Evolutionary conservation across 2,888 invertebrate species (phyloP).

Genomic region (Agelastica alni): DNA sequence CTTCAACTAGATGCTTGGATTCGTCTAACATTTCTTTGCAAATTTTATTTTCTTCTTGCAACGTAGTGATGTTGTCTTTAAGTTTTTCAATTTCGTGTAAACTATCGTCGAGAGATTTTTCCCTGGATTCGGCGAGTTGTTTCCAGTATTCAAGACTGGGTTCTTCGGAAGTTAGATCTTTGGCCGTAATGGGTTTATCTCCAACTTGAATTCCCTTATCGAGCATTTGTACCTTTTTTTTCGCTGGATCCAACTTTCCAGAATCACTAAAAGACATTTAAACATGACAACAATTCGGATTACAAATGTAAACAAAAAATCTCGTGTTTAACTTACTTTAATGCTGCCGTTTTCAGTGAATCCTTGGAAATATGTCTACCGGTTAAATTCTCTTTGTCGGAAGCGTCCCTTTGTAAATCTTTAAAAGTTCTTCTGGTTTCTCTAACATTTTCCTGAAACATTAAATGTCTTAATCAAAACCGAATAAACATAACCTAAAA

Average conservation of each 20-base stretch:
- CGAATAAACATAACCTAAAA: slow-evolving; percentile 29
- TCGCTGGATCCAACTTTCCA: slow-evolving; percentile 21
- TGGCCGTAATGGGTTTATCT: slow-evolving; percentile 62
- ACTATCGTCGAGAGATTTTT: slow-evolving; percentile 71
- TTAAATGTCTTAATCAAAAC: slow-evolving; percentile 9
- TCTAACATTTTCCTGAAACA: slow-evolving; percentile 62
- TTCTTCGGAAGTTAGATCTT: slow-evolving; percentile 71
- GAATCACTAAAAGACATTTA: slow-evolving; percentile 30
- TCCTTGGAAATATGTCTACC: slow-evolving; percentile 61
- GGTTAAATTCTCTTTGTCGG: slow-evolving; percentile 76
- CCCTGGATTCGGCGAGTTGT: slow-evolving; percentile 73
- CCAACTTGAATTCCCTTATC: slow-evolving; percentile 68
- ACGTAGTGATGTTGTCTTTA: slow-evolving; percentile 56
- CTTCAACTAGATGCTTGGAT: slow-evolving; percentile 73
- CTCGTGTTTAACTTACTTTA: slow-evolving; percentile 22
- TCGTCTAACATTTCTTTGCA: slow-evolving; percentile 77
- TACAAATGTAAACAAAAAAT: background rate
- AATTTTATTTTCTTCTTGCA: slow-evolving; percentile 66
- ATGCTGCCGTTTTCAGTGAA: slow-evolving; percentile 33
- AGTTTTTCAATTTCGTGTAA: slow-evolving; percentile 72
- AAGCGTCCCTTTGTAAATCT: slow-evolving; percentile 71
- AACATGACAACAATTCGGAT: background rate
- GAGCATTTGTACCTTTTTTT: slow-evolving; percentile 57
- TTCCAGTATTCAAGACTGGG: slow-evolving; percentile 80
- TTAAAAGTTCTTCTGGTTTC: slow-evolving; percentile 71